Base-by-base conservation (phyloP, 2,888 invertebrate species). In the Noctua janthina region DNA sequence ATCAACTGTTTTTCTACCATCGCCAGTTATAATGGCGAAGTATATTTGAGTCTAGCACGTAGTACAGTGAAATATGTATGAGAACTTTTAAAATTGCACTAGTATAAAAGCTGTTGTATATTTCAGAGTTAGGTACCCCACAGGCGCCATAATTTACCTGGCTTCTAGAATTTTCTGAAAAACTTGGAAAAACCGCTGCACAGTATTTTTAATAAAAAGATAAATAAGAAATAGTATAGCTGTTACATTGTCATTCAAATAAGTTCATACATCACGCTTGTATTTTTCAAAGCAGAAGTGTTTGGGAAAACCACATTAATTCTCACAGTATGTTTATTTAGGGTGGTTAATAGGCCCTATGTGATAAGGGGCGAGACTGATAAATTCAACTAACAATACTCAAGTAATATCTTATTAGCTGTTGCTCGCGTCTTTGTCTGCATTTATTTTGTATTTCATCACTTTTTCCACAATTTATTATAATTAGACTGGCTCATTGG, bases 91-190 rank as follows among this genome's bases (percentile, higher is more conserved):
- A 84, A 83, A 80, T 77, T 76, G 72, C 69, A 68, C 76, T 29
- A 62, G 23, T 51, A 67, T 80, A 77, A 86, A 83, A 83, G 74
- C 87, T 83, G 72, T 83, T 86, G 79, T 83, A 83, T 83, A 78
- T 83, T 78, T 66, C 59, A 39, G 66, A 78, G 56, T 69, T 66
- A 82, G 62, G 74, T 75, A 74, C 54, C 74, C 75, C 83, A 69
- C 64, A 54, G 69, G 83, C 15, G 46, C 56, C 46, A 75, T 84
- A 67, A 72, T 75, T 83, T 81, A 75, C 71, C 81, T 85, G 35
- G 62, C 56, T 59, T 69, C 66, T 54, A 39, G 67, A 81, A 67
- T 64, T 70, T 85, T 72, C 75, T 68, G 15, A 54, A 49, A 71
- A 71, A 67, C 35, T 84, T 35, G n/a, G 20, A 35, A 51, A 29